Conservation (phyloP, 2,888 invertebrate genomes). For the Gymnosoma rotundatum region DNA sequence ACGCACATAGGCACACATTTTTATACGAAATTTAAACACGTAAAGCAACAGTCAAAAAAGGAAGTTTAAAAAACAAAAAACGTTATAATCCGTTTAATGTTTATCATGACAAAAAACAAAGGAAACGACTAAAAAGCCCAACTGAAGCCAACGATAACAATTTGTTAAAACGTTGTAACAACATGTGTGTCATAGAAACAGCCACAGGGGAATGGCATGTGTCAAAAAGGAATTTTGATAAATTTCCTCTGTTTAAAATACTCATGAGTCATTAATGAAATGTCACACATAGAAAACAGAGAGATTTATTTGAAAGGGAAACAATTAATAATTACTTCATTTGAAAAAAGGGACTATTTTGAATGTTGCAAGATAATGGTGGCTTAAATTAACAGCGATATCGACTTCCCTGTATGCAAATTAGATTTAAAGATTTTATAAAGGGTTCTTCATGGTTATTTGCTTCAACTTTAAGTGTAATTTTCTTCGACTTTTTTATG, state of each 20-base stretch:
- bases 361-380: too few relatives aligned
- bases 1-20: neutral
- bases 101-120: conserved; percentile 34
- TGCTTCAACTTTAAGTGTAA: too few relatives aligned
- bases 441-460: too few relatives aligned
- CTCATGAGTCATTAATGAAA: neutral
- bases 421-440: too few relatives aligned
- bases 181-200: conserved; percentile 7
- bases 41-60: conserved; percentile 1
- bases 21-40: neutral
- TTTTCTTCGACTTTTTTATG: too few relatives aligned
- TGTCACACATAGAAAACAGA: neutral
- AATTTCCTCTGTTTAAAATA: neutral
- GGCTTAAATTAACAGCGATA: too few relatives aligned
- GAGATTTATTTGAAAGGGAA: too few relatives aligned
- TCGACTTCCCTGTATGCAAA: too few relatives aligned
- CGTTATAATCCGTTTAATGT: conserved; percentile 52
- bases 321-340: too few relatives aligned
- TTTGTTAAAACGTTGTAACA: conserved; percentile 3
- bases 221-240: neutral
- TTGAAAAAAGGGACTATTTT: too few relatives aligned
- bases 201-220: conserved; percentile 19
- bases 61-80: conserved; percentile 18
- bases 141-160: neutral
- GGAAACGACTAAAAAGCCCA: neutral